Evolutionary conservation across 2,797 vertebrate species (phyloP).

Genomic region (Microctenopoma stevenorrisi): DNA sequence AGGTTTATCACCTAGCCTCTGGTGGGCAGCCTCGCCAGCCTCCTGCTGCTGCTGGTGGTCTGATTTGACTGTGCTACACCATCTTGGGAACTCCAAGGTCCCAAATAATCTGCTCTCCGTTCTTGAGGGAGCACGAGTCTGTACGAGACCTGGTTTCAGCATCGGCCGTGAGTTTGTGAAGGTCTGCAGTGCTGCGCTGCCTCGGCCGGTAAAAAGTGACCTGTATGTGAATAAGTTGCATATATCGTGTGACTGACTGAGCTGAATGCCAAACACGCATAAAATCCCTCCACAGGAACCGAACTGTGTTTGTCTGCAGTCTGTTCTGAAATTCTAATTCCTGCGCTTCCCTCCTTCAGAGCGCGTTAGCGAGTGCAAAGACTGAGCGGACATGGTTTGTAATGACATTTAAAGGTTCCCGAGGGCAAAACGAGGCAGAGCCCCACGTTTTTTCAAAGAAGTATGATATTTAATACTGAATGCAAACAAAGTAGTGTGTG

Average conservation of each 20-base stretch:
- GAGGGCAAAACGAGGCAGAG: neutral
- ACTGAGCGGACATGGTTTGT: neutral
- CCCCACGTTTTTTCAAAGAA: neutral
- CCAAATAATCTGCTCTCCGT: too few relatives aligned
- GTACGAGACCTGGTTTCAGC: too few relatives aligned
- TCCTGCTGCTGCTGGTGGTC: too few relatives aligned
- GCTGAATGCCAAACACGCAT: neutral
- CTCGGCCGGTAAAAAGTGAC: neutral
- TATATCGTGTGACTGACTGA: neutral
- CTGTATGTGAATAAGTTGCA: neutral
- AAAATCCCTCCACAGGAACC: neutral
- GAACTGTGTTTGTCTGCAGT: neutral
- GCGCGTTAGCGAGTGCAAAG: neutral
- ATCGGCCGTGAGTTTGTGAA: too few relatives aligned
- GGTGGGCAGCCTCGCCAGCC: too few relatives aligned
- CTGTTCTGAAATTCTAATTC: slow-evolving; percentile 9
- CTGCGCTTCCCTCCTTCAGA: neutral
- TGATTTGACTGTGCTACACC: too few relatives aligned
- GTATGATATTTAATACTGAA: neutral
- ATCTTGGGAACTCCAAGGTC: too few relatives aligned
- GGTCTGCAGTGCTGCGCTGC: too few relatives aligned
- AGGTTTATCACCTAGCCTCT: too few relatives aligned
- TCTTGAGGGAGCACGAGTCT: too few relatives aligned
- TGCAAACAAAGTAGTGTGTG: neutral
- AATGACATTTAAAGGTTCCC: slow-evolving; percentile 6